Evolutionary conservation across 1,140 invertebrate genomes (phyloP).

Genomic region (Metaphire vulgaris): DNA sequence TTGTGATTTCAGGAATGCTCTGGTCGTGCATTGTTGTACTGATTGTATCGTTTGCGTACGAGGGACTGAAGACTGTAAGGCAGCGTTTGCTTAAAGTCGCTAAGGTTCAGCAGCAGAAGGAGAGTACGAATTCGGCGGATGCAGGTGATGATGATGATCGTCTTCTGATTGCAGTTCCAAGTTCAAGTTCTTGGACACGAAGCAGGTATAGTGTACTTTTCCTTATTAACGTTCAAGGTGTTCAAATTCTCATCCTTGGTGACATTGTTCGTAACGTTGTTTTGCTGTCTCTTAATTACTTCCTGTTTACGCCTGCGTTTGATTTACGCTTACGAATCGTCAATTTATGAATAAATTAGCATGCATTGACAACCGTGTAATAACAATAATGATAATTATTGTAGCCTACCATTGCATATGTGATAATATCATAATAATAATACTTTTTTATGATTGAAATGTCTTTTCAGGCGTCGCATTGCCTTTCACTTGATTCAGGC

Average conservation of each 20-base stretch:
- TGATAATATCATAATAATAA: not conserved
- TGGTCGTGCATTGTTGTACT: not conserved
- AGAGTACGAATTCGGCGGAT: not conserved
- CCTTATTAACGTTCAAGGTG: too few relatives aligned
- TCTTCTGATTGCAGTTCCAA: not conserved
- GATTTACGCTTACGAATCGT: not conserved
- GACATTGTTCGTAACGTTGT: too few relatives aligned
- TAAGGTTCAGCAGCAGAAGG: not conserved
- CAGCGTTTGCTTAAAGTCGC: not conserved
- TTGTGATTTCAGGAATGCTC: conserved; percentile 4
- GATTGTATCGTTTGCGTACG: not conserved
- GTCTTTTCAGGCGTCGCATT: too few relatives aligned
- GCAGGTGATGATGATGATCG: conserved; percentile 6
- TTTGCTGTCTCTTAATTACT: too few relatives aligned
- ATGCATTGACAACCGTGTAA: too few relatives aligned
- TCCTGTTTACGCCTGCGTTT: not conserved
- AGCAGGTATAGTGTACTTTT: not conserved
- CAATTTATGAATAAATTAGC: too few relatives aligned
- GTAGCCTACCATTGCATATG: not conserved
- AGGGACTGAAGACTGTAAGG: conserved; percentile 6
- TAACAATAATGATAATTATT: not conserved
- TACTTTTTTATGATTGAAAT: too few relatives aligned
- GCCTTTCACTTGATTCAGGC: conserved; percentile 36
- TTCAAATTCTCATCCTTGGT: too few relatives aligned
- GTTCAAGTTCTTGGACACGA: too few relatives aligned